phyloP scores from a whole-genome alignment of 2,113 vertebrate genomes.

The Gallinago media region DNA sequence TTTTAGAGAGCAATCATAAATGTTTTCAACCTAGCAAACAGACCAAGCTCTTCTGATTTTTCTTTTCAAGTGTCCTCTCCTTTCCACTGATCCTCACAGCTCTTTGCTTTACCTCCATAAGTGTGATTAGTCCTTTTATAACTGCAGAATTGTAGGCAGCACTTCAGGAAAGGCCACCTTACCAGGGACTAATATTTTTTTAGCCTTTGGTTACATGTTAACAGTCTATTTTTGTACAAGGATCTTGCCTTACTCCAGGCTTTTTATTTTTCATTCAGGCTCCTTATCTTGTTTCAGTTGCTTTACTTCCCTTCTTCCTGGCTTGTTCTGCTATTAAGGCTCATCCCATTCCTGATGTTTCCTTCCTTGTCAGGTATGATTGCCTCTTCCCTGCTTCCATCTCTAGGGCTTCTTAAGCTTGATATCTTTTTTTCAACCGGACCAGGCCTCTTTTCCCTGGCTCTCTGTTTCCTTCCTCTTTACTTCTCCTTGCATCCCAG shows the following conservation, averaged over 20 bases:
- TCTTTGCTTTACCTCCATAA: background rate
- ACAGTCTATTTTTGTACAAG: background rate
- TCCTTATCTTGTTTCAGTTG: background rate
- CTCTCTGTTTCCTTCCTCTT: background rate
- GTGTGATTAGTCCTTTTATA: background rate
- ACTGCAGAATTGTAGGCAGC: background rate
- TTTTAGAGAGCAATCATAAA: constrained; percentile 34
- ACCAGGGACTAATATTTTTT: background rate
- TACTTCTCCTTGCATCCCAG: background rate
- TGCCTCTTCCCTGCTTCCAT: accelerated
- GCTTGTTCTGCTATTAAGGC: background rate
- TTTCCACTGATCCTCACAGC: background rate
- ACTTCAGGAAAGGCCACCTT: background rate
- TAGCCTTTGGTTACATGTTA: background rate
- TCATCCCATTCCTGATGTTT: background rate
- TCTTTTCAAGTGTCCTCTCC: background rate
- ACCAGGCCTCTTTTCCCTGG: background rate
- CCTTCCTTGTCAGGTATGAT: background rate
- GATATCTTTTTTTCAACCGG: background rate
- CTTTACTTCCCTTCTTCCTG: background rate
- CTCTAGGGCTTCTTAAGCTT: background rate
- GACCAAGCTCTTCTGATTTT: background rate
- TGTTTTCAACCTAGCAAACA: background rate
- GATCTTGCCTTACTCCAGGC: background rate
- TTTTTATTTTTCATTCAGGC: background rate